Percentiles rank a stretch among this genome's conserved stretches.
phyloP scores from a whole-genome alignment of 2,797 vertebrate genomes.

The Ctenosaura bakeri region DNA sequence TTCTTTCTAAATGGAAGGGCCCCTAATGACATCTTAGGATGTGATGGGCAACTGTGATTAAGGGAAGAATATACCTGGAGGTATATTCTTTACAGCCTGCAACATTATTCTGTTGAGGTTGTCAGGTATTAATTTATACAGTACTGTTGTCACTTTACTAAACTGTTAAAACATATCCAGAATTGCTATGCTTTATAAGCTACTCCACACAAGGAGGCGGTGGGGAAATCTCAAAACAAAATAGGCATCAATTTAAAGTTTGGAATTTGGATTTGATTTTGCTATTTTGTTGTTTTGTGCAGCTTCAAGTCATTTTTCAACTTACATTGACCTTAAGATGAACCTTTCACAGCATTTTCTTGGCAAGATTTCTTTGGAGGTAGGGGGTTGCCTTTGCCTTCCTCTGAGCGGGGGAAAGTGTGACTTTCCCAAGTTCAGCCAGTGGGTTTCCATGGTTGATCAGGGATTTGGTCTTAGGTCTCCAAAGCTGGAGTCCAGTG shows the following conservation, averaged over 20 bases:
- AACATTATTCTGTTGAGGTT: not conserved
- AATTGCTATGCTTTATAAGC: not conserved
- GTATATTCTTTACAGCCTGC: not conserved
- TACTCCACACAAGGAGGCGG: too few species aligned
- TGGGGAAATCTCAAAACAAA: not conserved
- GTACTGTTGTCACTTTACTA: not conserved
- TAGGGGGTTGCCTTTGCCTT: too few species aligned
- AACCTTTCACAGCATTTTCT: too few species aligned
- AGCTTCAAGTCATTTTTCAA: not conserved
- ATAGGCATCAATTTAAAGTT: not conserved
- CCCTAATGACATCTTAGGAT: not conserved
- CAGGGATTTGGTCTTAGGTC: too few species aligned
- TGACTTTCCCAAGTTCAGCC: too few species aligned
- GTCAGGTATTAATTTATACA: not conserved
- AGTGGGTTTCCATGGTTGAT: too few species aligned
- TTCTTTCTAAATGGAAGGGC: not conserved
- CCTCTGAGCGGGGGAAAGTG: too few species aligned
- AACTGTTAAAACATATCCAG: not conserved
- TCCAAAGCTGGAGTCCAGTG: too few species aligned
- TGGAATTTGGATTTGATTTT: too few species aligned
- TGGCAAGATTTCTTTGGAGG: too few species aligned
- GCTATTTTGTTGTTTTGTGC: not conserved
- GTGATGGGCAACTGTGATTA: not conserved
- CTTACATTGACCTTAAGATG: too few species aligned
- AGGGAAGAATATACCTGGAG: not conserved